Base-by-base conservation (phyloP, 2,888 invertebrate species). In the Calameuta idolon region DNA sequence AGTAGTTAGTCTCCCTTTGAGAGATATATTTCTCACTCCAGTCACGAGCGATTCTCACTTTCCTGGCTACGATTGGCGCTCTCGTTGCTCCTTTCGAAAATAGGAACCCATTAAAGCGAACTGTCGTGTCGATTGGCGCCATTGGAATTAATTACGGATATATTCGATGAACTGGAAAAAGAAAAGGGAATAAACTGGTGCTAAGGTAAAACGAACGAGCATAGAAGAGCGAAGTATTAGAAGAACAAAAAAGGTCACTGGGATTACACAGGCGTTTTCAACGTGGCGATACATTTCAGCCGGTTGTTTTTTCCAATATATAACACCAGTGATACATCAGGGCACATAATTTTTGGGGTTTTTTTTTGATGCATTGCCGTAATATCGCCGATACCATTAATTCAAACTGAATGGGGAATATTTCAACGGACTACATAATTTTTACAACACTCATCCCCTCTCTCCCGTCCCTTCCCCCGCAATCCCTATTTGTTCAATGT, bases 361-460 rank as follows among this genome's bases (percentile, higher is more conserved):
- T 55, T 80, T 55, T 86, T 88, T 89, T 89, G 89, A 89, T 88
- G 87, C 85, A 88, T 89, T 84, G 87, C 85, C 83, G 87, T 86
- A 87, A 87, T 89, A 89, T 88, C 88, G 87, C 82, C 87, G 89
- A 89, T 89, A 87, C 55, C 87, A 88, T 89, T 89, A 88, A 89
- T 88, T 87, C 86, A 86, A 86, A 83, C 84, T 83, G 87, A 89
- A 87, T 85, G 84, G 86, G 84, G 87, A 87, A 86, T 88, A 86
- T 85, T 87, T 87, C 85, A 88, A 83, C 79, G 80, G 78, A 78
- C 84, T 85, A 84, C 87, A 89, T 87, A 87, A 87, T 89, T 89
- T 87, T 87, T 85, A 82, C 79, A 78, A 81, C 71, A 33, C 12
- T 30, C 69, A n/a, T 0, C 11, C 12, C 0, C 12, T 1, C 37